Evolutionary conservation across 2,888 invertebrate species (phyloP), one percentile per base, ranked within the genome.

Genomic region (Corythucha ciliata): DNA sequence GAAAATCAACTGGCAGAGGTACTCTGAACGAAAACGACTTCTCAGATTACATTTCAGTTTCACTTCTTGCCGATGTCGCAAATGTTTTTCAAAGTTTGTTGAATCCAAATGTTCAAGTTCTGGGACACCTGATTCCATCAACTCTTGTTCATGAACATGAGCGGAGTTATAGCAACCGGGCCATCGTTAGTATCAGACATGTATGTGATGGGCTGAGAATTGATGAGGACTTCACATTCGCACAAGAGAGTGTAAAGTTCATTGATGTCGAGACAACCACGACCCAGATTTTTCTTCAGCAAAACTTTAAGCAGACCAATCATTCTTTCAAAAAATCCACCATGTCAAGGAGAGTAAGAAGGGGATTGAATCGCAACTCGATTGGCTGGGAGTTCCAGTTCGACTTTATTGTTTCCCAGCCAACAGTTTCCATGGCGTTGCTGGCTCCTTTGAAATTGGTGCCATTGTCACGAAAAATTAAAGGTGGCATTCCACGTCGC

Each of bases 361-460:
- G 50, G 3, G 50, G 50, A 16, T 44, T 50, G 24, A 33, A 70
- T 7, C 56, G 51, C 66, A 60, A 66, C 50, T 57, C 59, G 57
- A 57, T 58, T 46, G 33, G 54, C 22, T 59, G 39, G 2, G 57
- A 48, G 1, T 56, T 14, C 20, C 56, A 54, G 21, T 54, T 44
- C 12, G 53, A 25, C 5, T 10, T n/a, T 18, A 66, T 59, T 10
- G 46, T 44, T 67, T 69, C 71, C 58, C 72, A 72, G 55, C 74
- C 72, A 1, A 74, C 69, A 63, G 72, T 71, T 56, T 70, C 69
- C 58, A 73, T 71, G 10, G 72, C 64, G 56, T 64, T 68, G 3
- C 58, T 55, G 0, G 64, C 56, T 1, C 67, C 64, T 2, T 61
- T 55, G 55, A 71, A 70, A 55, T 68, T 68, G 0, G 64, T 63